Percentiles rank a stretch among this genome's conserved stretches.
Evolutionary conservation across 2,113 vertebrate genomes (phyloP).

Genomic region (Hippocampus barbouri): DNA sequence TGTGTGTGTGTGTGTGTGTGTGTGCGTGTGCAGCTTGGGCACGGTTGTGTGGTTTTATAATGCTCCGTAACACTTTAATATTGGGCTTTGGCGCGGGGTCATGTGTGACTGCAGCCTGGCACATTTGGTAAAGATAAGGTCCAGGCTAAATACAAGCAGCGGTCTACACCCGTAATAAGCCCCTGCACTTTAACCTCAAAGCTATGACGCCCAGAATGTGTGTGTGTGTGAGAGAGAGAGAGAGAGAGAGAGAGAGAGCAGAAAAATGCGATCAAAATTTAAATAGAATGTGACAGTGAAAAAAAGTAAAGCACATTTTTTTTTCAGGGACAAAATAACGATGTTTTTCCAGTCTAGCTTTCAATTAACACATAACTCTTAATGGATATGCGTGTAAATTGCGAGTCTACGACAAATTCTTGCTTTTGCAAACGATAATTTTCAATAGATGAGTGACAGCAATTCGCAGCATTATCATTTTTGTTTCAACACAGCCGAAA

Average conservation of each 20-base stretch:
- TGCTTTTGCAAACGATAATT: background rate
- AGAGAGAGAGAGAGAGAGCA: constrained; percentile 35
- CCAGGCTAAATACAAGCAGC: constrained; percentile 8
- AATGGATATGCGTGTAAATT: background rate
- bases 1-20: background rate
- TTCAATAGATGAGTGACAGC: background rate
- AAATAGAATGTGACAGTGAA: constrained; percentile 12
- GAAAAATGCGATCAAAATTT: constrained; percentile 36
- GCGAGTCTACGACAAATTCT: background rate
- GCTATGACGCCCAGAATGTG: constrained; percentile 11
- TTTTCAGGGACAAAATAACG: background rate
- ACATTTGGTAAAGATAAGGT: constrained; percentile 8
- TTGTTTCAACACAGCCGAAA: background rate
- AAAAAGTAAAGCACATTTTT: background rate
- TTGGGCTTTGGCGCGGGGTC: constrained; percentile 8
- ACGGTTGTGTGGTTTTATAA: constrained; percentile 11
- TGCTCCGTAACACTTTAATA: background rate
- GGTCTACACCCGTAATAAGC: constrained; percentile 9
- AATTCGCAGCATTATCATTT: background rate
- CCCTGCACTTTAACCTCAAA: constrained; percentile 17
- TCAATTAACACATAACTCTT: background rate
- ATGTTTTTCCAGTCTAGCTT: background rate
- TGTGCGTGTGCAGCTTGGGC: background rate
- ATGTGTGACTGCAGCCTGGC: constrained; percentile 6
- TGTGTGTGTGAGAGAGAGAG: constrained; percentile 19